Conservation (phyloP, 2,113 vertebrate species). For the Atrichornis clamosus region DNA sequence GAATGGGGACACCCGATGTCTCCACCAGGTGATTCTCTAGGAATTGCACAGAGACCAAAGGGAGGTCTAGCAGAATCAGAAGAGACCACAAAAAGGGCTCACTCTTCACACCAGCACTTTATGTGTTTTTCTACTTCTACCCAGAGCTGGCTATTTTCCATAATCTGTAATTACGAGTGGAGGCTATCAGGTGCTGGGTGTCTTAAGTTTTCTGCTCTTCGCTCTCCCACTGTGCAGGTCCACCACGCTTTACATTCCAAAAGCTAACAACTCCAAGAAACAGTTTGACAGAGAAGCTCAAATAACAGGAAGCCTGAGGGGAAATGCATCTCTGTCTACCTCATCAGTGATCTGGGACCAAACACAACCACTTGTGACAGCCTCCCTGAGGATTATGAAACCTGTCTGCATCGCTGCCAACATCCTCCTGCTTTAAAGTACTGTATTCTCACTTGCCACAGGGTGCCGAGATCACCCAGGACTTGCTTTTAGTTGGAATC, state of each 20-base stretch:
- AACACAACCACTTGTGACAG: not conserved
- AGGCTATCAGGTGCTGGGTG: not conserved
- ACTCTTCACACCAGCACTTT: not conserved
- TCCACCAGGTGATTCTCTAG: not conserved
- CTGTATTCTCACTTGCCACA: not conserved
- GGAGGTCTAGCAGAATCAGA: not conserved
- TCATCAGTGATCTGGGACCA: not conserved
- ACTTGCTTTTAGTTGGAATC: not conserved
- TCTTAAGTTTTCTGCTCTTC: not conserved
- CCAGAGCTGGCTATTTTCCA: not conserved
- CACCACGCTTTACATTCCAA: not conserved
- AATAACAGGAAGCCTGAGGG: not conserved
- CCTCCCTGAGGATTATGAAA: not conserved
- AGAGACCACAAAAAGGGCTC: not conserved
- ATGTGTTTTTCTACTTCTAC: not conserved
- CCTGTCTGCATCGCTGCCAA: not conserved
- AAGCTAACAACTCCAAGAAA: not conserved
- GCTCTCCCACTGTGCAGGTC: not conserved
- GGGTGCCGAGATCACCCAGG: not conserved
- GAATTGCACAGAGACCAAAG: not conserved
- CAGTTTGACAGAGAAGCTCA: not conserved
- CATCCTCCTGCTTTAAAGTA: not conserved
- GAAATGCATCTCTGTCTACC: not conserved
- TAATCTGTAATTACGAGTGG: fast-evolving
- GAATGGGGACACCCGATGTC: not conserved